These are phyloP conservation scores for Urosaurus nigricauda DNA, from an alignment of 2,797 vertebrate genomes.

Conservation along the genomic window DNA sequence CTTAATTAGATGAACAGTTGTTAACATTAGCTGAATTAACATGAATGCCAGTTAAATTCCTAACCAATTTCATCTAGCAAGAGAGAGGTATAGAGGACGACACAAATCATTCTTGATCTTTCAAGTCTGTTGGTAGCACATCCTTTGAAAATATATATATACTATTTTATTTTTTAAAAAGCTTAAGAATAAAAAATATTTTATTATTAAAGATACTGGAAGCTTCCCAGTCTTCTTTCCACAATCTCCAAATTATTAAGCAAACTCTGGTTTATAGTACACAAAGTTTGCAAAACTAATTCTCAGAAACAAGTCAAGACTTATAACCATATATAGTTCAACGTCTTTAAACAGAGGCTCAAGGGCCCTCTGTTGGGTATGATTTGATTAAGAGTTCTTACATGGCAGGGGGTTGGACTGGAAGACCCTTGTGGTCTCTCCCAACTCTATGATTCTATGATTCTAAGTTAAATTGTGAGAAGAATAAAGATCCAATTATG, in stretches of 20 bases:
- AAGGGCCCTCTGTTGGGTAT: too few species aligned
- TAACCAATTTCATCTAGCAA: not conserved
- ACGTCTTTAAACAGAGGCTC: too few species aligned
- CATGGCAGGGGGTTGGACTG: too few species aligned
- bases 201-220: not conserved
- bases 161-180: slow-evolving; percentile 4
- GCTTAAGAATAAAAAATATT: slow-evolving; percentile 22
- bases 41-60: not conserved
- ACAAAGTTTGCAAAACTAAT: not conserved
- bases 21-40: not conserved
- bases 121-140: not conserved
- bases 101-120: not conserved
- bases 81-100: not conserved
- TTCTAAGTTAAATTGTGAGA: not conserved
- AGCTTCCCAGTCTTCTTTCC: not conserved
- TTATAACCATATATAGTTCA: not conserved
- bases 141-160: slow-evolving; percentile 24
- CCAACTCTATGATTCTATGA: too few species aligned
- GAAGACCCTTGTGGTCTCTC: too few species aligned
- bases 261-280: not conserved
- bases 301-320: not conserved
- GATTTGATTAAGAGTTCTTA: too few species aligned
- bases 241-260: not conserved
- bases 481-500: fast-evolving
- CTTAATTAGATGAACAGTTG: not conserved